A percentile compares a stretch with the other conserved stretches of the same genome.
Conservation (phyloP, 2,113 vertebrate species). For the Lichenostomus cassidix region DNA sequence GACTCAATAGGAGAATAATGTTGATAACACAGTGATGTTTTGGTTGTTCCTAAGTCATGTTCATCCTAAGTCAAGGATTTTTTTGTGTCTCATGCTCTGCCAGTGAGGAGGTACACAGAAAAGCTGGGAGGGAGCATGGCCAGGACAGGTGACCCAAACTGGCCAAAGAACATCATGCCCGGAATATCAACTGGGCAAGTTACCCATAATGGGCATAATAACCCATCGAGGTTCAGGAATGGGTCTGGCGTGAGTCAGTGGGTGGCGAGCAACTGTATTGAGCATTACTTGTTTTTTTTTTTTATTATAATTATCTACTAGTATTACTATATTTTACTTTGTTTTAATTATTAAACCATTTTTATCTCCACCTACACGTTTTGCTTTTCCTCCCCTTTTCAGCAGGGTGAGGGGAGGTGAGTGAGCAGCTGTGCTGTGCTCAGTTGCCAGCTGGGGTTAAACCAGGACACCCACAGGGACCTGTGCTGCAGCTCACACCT, state of each 20-base stretch:
- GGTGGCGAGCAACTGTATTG: accelerated
- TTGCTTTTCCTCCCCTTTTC: neutral
- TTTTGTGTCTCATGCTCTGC: neutral
- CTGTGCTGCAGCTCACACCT: accelerated
- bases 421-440: neutral
- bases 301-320: neutral
- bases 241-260: neutral
- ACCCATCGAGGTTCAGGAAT: neutral
- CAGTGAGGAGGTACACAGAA: neutral
- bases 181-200: neutral
- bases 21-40: neutral
- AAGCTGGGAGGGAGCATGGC: neutral
- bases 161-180: neutral
- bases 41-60: neutral
- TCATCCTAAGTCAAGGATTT: neutral
- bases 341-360: neutral
- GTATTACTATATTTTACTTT: neutral
- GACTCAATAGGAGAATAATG: neutral
- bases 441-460: neutral
- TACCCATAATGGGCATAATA: neutral
- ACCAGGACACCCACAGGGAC: neutral
- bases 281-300: neutral
- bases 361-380: neutral
- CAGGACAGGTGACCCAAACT: neutral
- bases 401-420: neutral